Percentiles rank a stretch among this genome's conserved stretches.
phyloP scores from a whole-genome alignment of 2,113 vertebrate species.

The Scartelaos histophorus region DNA sequence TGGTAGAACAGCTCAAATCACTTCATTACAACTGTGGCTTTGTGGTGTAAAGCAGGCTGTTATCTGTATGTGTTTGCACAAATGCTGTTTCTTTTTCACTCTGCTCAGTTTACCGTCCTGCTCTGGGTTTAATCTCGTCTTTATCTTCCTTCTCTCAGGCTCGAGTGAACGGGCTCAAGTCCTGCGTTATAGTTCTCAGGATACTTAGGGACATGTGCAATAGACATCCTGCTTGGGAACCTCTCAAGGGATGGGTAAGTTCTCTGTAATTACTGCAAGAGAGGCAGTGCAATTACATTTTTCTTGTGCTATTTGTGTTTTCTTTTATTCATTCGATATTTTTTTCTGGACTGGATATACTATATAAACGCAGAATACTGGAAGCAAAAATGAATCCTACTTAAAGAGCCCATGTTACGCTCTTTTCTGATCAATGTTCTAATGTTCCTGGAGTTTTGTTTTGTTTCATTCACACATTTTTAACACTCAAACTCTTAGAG shows the following conservation, averaged over 20 bases:
- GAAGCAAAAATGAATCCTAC: background rate
- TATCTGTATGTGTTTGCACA: conserved; percentile 36
- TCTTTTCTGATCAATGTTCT: too few relatives aligned
- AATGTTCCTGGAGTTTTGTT: too few relatives aligned
- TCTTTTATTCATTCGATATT: background rate
- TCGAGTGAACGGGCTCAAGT: conserved; percentile 98
- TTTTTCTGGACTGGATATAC: background rate
- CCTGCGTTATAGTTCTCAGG: conserved; percentile 97
- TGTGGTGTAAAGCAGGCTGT: conserved; percentile 33
- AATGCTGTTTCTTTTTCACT: conserved; percentile 18
- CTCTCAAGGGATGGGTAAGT: conserved; percentile 98
- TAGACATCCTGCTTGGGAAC: conserved; percentile 93
- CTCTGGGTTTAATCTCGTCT: conserved; percentile 35
- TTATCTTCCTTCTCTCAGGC: conserved; percentile 81
- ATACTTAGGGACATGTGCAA: conserved; percentile 99
- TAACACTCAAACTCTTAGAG: too few relatives aligned
- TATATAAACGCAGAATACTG: background rate
- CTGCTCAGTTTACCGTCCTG: conserved; percentile 36
- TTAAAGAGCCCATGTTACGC: too few relatives aligned
- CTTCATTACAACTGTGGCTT: conserved; percentile 24
- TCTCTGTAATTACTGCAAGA: conserved; percentile 6
- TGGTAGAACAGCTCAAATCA: conserved; percentile 19
- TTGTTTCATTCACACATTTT: too few relatives aligned
- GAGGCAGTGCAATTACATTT: conserved; percentile 1
- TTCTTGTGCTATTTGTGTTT: background rate